Percentiles rank a stretch among this genome's conserved stretches.
Conservation (phyloP, 2,888 invertebrate species). For the Luperina nickerlii region DNA sequence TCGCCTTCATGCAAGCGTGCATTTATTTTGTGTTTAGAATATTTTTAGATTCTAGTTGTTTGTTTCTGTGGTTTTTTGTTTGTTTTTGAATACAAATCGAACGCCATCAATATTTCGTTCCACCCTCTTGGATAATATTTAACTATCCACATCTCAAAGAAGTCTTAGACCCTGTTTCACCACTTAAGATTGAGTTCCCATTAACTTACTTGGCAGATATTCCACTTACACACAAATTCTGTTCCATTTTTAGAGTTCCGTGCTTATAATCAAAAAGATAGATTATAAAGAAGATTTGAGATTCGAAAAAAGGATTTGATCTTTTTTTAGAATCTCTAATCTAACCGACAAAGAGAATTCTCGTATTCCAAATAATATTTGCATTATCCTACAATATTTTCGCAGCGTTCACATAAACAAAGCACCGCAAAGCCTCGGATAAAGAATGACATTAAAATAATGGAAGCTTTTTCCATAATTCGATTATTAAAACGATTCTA, state of each 20-base stretch:
- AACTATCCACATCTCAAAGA: not conserved
- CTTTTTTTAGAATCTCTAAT: not conserved
- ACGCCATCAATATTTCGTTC: not conserved
- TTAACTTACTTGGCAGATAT: not conserved
- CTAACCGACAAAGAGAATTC: not conserved
- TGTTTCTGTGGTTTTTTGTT: not conserved
- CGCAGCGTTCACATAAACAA: conserved; percentile 17
- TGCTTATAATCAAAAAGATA: not conserved
- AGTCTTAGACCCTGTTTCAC: too few relatives aligned
- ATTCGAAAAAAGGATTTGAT: too few relatives aligned
- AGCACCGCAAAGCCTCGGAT: not conserved
- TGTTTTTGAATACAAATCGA: not conserved
- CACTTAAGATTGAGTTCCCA: not conserved
- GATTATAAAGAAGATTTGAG: not conserved
- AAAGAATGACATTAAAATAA: conserved; percentile 18
- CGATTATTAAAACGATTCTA: conserved; percentile 46
- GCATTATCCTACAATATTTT: not conserved
- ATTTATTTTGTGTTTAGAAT: conserved; percentile 16
- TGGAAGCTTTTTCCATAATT: conserved; percentile 24
- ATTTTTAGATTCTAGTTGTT: not conserved
- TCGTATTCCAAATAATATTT: not conserved
- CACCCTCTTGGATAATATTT: not conserved
- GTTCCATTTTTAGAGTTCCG: too few relatives aligned
- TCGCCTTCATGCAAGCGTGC: not conserved
- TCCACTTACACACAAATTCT: not conserved